Evolutionary conservation across 2,113 vertebrate genomes (phyloP).

Genomic region (Melospiza georgiana): DNA sequence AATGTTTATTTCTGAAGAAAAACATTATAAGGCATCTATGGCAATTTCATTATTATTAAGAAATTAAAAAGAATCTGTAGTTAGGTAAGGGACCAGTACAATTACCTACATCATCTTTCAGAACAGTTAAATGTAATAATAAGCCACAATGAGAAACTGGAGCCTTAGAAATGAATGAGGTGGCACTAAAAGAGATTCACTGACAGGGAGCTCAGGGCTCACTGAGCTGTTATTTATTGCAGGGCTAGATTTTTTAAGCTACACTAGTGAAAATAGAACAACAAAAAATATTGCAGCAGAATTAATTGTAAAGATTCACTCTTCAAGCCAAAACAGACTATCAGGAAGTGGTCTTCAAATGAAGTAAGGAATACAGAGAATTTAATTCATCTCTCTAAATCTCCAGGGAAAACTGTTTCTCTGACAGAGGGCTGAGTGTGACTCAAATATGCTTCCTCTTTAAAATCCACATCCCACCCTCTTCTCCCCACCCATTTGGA

Average conservation of each 20-base stretch:
- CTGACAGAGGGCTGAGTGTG: not conserved
- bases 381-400: not conserved
- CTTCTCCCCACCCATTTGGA: not conserved
- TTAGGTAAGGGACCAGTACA: constrained; percentile 36
- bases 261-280: constrained; percentile 26
- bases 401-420: not conserved
- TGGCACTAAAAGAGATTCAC: constrained; percentile 50
- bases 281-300: constrained; percentile 17
- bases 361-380: not conserved
- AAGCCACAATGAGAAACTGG: constrained; percentile 27
- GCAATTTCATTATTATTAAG: constrained; percentile 41
- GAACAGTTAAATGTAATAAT: constrained; percentile 46
- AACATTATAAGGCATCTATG: constrained; percentile 32
- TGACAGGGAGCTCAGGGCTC: constrained; percentile 13
- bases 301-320: constrained; percentile 7
- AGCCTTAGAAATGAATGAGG: constrained; percentile 48
- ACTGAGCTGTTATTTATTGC: constrained; percentile 20
- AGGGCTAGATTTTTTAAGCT: constrained; percentile 23
- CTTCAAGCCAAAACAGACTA: constrained; percentile 1
- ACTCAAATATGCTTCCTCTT: not conserved
- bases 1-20: constrained; percentile 64
- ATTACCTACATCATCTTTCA: constrained; percentile 29
- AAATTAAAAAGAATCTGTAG: constrained; percentile 31
- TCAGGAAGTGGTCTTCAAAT: not conserved
- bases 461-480: not conserved